These are phyloP conservation scores for Eulemur mongoz DNA, from an alignment of 2,797 vertebrate genomes.

Conservation along the genomic window DNA sequence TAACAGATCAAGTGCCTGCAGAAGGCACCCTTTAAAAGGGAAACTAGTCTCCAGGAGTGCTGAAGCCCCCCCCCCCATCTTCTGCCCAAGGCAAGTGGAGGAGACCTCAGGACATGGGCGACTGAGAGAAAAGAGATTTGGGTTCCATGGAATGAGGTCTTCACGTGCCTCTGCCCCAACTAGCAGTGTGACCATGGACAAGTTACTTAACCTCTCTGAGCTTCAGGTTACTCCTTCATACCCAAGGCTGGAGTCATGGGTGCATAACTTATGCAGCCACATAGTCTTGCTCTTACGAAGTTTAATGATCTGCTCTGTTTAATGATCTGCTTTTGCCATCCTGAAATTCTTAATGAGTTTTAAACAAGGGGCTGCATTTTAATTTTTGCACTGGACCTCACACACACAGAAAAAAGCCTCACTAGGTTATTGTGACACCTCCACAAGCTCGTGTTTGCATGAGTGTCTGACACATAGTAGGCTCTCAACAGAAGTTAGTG, in stretches of 20 bases:
- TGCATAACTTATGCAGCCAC: too few species aligned
- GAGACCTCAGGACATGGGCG: neutral
- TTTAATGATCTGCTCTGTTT: neutral
- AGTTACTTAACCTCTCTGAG: neutral
- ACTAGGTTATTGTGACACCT: neutral
- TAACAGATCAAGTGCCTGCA: neutral
- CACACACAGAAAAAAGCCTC: too few species aligned
- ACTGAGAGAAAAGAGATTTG: neutral
- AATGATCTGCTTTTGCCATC: neutral
- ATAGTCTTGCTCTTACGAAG: neutral
- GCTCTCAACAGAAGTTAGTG: neutral
- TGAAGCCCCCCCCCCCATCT: neutral
- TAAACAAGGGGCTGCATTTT: neutral
- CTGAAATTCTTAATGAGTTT: neutral
- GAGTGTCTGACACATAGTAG: fast-evolving
- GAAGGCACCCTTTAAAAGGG: neutral
- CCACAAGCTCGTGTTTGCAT: neutral
- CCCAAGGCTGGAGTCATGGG: neutral
- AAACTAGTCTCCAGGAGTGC: neutral
- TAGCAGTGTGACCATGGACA: neutral
- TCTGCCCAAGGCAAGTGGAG: neutral
- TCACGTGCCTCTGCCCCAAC: neutral
- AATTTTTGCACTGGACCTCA: neutral
- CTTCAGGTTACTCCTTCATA: neutral
- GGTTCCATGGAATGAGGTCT: neutral